Evolutionary conservation across 2,797 vertebrate species (phyloP), one percentile per base, ranked within the genome.

Genomic region (Rhinatrema bivittatum): DNA sequence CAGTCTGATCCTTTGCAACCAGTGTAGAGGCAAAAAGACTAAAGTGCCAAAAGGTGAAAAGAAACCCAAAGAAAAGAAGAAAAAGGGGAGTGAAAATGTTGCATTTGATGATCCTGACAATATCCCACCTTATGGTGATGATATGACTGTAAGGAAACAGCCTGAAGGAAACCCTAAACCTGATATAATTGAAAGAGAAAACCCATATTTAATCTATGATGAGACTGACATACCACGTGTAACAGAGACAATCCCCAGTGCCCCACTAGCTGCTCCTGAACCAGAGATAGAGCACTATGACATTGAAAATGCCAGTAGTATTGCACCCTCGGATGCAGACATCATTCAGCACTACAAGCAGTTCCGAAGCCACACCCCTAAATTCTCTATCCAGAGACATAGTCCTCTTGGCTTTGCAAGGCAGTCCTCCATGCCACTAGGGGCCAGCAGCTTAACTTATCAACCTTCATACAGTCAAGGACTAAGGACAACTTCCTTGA

Each of bases 271-370:
- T 1, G 89, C 81, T 1, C 91, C 90, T 0, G 92, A 94, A 53
- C 74, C 88, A 0, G 94, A 97, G 40, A 91, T 94, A 0, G 96
- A 99, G 54, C 96, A 97, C 70, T 99, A 99, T 0, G 96, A 99
- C 68, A 98, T 99, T 0, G 95, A 99, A 73, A 97, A 97, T 0
- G 96, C 96, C 55, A 99, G 96, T 76, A 98, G 95, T 60, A 98
- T 99, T 1, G 96, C 96, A 0, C 96, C 96, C 0, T 98, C 96
- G 0, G 96, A 99, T 0, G 96, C 96, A 0, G 96, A 99, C 68
- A 93, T 98, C 58, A 85, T 98, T 54, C 95, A 98, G 56, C 96
- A 99, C 68, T 99, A 99, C 71, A 92, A 91, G 51, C 95, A 97
- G 62, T 99, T 97, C 72, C 88, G 94, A 16, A 98, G 92, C 70